Percentiles rank a stretch among this genome's conserved stretches.
Evolutionary conservation across 2,888 invertebrate genomes (phyloP).

Genomic region (Cryptops parisi): DNA sequence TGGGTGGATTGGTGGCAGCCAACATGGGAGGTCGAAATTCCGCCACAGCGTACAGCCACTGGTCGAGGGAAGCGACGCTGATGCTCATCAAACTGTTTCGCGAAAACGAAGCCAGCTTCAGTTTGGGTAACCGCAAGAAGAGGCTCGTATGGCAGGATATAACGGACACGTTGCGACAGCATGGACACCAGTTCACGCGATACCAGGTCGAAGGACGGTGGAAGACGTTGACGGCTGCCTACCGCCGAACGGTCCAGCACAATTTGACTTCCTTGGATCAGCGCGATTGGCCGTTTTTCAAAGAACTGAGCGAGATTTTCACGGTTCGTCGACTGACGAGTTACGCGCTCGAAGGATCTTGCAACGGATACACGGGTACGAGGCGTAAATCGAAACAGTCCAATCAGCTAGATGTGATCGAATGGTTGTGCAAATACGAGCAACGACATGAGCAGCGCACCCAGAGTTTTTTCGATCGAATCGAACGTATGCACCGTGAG

Average conservation of each 20-base stretch:
- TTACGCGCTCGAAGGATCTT: background rate
- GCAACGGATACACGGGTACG: background rate
- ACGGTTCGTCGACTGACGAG: background rate
- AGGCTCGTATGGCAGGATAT: conserved; percentile 6
- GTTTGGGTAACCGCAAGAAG: background rate
- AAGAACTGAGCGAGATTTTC: conserved; percentile 1
- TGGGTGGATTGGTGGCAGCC: background rate
- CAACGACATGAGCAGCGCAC: conserved; percentile 1
- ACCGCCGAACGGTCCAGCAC: conserved; percentile 1
- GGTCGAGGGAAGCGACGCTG: conserved; percentile 2
- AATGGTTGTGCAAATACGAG: background rate
- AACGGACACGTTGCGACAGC: background rate
- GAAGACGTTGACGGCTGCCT: conserved; percentile 4
- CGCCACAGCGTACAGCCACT: background rate
- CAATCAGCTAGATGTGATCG: background rate
- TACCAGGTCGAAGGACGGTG: conserved; percentile 1
- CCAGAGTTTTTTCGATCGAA: background rate
- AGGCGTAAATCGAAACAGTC: background rate
- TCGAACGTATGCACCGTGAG: conserved; percentile 3
- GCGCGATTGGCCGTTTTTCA: conserved; percentile 3
- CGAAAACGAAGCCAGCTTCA: conserved; percentile 2
- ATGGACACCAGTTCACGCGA: conserved; percentile 2
- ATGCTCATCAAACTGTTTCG: background rate
- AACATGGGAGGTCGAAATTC: background rate
- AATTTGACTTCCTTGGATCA: background rate